Percentiles rank a stretch among this genome's conserved stretches.
These are phyloP conservation scores for Spodoptera litura DNA, from an alignment of 1,140 invertebrate genomes.

Conservation along the genomic window DNA sequence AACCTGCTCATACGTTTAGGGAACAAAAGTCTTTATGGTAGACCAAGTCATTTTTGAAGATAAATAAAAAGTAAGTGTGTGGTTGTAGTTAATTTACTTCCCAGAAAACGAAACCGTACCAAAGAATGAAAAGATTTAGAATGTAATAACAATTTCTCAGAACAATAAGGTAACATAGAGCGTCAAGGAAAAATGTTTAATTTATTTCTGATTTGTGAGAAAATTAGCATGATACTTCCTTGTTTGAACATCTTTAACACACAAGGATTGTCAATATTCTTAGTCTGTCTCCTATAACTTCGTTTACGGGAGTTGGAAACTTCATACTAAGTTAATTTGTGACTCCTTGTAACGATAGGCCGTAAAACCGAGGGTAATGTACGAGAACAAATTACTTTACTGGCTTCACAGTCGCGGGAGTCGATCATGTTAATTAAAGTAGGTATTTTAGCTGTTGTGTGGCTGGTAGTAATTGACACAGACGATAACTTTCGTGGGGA, in stretches of 20 bases:
- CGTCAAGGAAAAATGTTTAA: no score
- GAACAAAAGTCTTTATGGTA: background rate
- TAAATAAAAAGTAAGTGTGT: no score
- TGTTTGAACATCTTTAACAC: background rate
- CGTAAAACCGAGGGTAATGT: conserved; percentile 36
- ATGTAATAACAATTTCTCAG: no score
- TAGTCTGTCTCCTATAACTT: conserved; percentile 11
- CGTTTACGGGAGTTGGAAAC: conserved; percentile 34
- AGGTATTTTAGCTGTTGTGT: conserved; percentile 1
- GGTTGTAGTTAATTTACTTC: no score
- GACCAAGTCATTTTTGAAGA: background rate
- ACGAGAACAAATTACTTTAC: conserved; percentile 33
- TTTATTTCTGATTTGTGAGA: no score
- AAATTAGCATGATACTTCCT: background rate
- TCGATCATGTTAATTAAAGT: conserved; percentile 23
- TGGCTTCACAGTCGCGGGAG: background rate
- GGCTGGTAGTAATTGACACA: no score
- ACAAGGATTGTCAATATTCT: background rate
- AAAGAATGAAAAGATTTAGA: no score
- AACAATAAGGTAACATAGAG: no score
- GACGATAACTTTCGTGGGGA: no score
- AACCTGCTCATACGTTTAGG: background rate
- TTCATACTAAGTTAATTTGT: conserved; percentile 45
- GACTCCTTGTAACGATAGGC: conserved; percentile 31
- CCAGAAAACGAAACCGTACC: no score